Base-by-base conservation (phyloP, 2,797 vertebrate species). In the Melanogrammus aeglefinus region DNA sequence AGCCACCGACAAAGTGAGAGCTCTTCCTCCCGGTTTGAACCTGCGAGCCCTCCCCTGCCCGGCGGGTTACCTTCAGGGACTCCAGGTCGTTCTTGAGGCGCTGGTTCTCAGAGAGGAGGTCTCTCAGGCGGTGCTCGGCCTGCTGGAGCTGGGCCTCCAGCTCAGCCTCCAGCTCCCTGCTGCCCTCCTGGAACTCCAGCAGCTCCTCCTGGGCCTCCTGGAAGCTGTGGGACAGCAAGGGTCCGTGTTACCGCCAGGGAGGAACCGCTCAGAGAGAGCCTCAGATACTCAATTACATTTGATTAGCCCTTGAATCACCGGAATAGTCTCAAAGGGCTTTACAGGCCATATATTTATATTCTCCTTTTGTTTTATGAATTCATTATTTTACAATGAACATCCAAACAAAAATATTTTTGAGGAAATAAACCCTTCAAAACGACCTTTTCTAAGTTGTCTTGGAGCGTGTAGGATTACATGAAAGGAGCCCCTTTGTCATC, bases 101-200 rank as follows among this genome's bases (percentile, higher is more conserved):
- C 86, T 96, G 94, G 95, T 98, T 98, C 87, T 97, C 97, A 13
- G 95, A 94, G 85, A 97, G 94, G 87, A 97, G 93, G 91, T 98
- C 97, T 86, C 95, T 93, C 38, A 97, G 95, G 33, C 96, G 95
- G 83, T 96, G 95, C 87, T 98, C 97, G 1, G 96, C 95, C 78
- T 98, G 97, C 8, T 96, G 94, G 81, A 98, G 92, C 84, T 98
- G 97, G 0, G 96, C 93, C 78, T 98, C 97, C 93, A 98, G 93
- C 87, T 98, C 97, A 0, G 97, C 96, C 91, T 98, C 97, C 88
- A 98, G 90, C 86, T 98, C 97, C 83, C 97, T 92, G 95, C 97
- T 98, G 78, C 96, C 97, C 91, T 98, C 97, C 93, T 98, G 97
- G 86, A 98, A 98, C 86, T 98, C 97, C 90, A 95, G 93, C 88